Base-by-base conservation (phyloP, 2,888 invertebrate genomes). In the Molorchus minor region DNA sequence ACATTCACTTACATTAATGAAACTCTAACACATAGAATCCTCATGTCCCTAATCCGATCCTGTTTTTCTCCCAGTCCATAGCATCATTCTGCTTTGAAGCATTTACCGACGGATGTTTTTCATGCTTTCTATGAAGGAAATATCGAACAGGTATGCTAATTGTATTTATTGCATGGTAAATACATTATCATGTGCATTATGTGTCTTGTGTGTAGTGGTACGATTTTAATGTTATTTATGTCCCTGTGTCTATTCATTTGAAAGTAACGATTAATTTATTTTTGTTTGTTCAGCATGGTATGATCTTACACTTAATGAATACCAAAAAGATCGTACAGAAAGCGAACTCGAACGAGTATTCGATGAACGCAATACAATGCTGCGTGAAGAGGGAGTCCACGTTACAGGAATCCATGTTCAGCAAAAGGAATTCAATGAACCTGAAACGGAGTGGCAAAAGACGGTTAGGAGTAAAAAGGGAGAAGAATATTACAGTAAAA, bases 311-410 rank as follows among this genome's bases (percentile, higher is more conserved):
- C 87, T 93, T 78, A 85, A 90, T 68, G 88, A 88, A 78, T 94
- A 93, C 82, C 95, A 94, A 82, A 85, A 87, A 79, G 90, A 91
- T 72, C 89, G 94, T 68, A 84, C 87, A 79, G 92, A 90, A 72
- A 92, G 90, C 54, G 95, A 96, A 82, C 84, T 95, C 73, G 93
- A 93, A 79, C 89, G 90, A 79, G 88, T 92, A 44, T 95, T 95
- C 78, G 94, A 94, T 76, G 95, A 95, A 79, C 88, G 93, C 67
- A 85, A 87, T 70, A 88, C 89, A 74, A 84, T 84, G 44, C 81
- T 88, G 72, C 86, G 88, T 68, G 89, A 92, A 70, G 86, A 87
- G 38, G 75, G 75, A 21, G 52, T 75, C 3, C 71, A 76, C 20
- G 75, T 74, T 13, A 68, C 73, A 10, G 87, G 85, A 46, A 85